Evolutionary conservation across 1,140 invertebrate genomes (phyloP).

Genomic region (Diabrotica virgifera): DNA sequence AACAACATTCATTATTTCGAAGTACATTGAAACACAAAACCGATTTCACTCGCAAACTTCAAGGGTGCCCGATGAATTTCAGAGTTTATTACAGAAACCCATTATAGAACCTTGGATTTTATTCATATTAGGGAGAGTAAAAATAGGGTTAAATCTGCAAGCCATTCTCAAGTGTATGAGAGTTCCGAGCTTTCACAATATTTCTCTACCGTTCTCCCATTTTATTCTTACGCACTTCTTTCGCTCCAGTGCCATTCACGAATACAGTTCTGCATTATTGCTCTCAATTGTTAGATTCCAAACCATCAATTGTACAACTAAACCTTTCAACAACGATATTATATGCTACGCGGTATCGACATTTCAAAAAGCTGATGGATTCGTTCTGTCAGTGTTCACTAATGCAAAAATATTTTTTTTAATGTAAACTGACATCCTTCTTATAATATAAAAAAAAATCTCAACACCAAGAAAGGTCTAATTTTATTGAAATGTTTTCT

Average conservation of each 20-base stretch:
- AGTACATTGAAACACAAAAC: too few species aligned
- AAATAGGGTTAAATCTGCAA: background rate
- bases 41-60: too few species aligned
- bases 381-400: too few species aligned
- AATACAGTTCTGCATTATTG: background rate
- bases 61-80: too few species aligned
- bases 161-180: background rate
- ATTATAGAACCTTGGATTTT: background rate
- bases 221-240: constrained; percentile 2
- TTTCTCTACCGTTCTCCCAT: background rate
- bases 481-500: too few species aligned
- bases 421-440: too few species aligned
- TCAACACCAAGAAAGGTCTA: too few species aligned
- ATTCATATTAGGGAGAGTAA: background rate
- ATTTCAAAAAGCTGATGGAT: too few species aligned
- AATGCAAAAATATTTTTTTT: too few species aligned
- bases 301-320: background rate
- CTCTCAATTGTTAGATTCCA: background rate
- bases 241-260: background rate
- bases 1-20: too few species aligned
- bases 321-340: background rate
- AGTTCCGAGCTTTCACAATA: background rate
- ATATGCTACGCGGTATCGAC: too few species aligned
- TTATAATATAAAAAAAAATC: too few species aligned
- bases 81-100: background rate